Conservation (phyloP, 64 coral and sea anemone genomes). For the Pocillopora verrucosa region DNA sequence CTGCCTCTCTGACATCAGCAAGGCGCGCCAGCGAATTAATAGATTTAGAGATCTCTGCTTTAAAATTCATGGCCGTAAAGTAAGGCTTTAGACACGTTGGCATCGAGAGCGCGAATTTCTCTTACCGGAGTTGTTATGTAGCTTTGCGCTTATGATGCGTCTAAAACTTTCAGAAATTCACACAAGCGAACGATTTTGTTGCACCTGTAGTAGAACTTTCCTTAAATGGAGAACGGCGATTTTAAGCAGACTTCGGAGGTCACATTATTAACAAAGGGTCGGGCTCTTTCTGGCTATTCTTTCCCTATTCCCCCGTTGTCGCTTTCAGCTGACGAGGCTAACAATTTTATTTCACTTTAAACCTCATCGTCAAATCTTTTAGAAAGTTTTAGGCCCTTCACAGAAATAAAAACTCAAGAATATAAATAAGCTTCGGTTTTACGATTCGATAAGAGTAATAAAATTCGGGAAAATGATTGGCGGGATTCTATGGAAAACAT, state of each 20-base stretch:
- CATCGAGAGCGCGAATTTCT: background rate
- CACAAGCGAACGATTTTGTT: background rate
- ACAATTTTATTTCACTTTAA: background rate
- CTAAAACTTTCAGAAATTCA: background rate
- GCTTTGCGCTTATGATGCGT: background rate
- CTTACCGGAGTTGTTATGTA: background rate
- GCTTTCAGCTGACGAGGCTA: background rate
- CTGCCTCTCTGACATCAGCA: constrained; percentile 60
- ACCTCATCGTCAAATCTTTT: background rate
- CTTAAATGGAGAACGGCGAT: constrained; percentile 29
- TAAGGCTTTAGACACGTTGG: background rate
- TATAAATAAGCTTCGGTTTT: background rate
- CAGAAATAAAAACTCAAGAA: background rate
- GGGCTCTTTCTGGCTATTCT: background rate
- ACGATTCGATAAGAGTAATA: background rate
- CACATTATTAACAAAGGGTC: background rate
- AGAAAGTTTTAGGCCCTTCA: background rate
- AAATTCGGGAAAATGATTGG: constrained; percentile 24
- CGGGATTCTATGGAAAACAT: constrained; percentile 8
- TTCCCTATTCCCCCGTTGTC: background rate
- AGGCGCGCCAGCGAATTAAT: constrained; percentile 19
- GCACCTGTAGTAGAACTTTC: constrained; percentile 18
- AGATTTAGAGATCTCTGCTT: background rate
- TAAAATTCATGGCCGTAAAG: background rate
- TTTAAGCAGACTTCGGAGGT: background rate